Base-by-base conservation (phyloP, 2,113 vertebrate species). In the Lipophrys pholis region DNA sequence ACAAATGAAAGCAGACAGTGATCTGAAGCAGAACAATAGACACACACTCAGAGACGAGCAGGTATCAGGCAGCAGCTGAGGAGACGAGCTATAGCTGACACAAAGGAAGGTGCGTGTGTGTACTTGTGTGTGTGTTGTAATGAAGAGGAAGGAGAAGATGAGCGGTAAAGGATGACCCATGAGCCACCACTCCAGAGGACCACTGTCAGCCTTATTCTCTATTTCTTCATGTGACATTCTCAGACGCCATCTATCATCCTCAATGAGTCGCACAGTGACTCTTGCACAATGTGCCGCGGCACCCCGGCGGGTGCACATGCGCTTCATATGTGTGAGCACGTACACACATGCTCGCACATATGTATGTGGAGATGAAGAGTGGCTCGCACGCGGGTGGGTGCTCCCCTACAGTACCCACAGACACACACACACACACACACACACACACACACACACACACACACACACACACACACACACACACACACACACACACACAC, bases 141-240 rank as follows among this genome's bases (percentile, higher is more conserved):
- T 66, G 56, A 65, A 60, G 43, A 57, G 73, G 53, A 16, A 69
- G 46, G 60, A 67, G 21, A 48, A 62, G 56, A 67, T 11, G 76
- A 73, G 61, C 43, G 17, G 59, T 61, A 80, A 84, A 86, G 70
- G 72, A 86, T 69, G 69, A 72, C 54, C 66, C 74, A 61, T 11
- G 72, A 82, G 86, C 67, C 81, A 81, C 62, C 69, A 60, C 85
- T 91, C 82, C 73, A 73, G 86, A 82, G 84, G 73, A 40, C 61
- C 58, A 41, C 69, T 80, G 83, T 86, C 89, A 84, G 80, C 69
- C 81, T 81, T 75, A 67, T 85, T 87, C 72, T 80, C 82, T 53
- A 73, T 69, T 71, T 87, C 78, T 86, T 76, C 74, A 77, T 45
- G 72, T 88, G 82, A 84, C 88, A 87, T 76, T 83, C 76, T 66